phyloP scores from a whole-genome alignment of 1,140 invertebrate genomes.

The Argopecten irradians region DNA sequence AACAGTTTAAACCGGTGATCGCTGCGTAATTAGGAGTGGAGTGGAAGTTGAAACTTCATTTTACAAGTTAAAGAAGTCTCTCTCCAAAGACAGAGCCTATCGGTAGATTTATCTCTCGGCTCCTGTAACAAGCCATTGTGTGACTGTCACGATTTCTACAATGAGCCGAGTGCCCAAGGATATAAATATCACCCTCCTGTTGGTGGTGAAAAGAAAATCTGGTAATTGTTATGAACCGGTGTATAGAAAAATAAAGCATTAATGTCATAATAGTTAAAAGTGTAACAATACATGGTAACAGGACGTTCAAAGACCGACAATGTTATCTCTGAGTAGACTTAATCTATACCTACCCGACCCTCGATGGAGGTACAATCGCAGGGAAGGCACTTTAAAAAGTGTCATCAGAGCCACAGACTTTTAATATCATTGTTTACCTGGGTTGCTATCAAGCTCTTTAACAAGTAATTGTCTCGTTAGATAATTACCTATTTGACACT shows the following conservation, averaged over 20 bases:
- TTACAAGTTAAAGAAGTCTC: background rate
- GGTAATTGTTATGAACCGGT: background rate
- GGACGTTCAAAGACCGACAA: constrained; percentile 20
- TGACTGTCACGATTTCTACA: background rate
- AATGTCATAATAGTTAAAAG: constrained; percentile 23
- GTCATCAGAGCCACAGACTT: background rate
- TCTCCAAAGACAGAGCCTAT: background rate
- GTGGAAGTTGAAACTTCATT: background rate
- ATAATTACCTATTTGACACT: background rate
- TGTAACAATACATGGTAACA: constrained; percentile 1
- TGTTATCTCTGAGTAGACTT: background rate
- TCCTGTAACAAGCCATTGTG: background rate
- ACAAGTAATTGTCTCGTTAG: background rate
- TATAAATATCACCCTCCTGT: constrained; percentile 16
- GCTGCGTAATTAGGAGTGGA: background rate
- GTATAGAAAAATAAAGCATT: constrained; percentile 6
- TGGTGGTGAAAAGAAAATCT: background rate
- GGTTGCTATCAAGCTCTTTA: background rate
- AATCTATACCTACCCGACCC: background rate
- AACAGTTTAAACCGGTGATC: background rate
- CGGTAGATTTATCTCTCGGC: background rate
- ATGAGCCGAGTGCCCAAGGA: background rate
- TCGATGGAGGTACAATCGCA: background rate
- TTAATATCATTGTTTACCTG: background rate
- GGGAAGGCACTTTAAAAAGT: background rate